Conservation (phyloP, 2,888 invertebrate genomes). For the Hymenopus coronatus region DNA sequence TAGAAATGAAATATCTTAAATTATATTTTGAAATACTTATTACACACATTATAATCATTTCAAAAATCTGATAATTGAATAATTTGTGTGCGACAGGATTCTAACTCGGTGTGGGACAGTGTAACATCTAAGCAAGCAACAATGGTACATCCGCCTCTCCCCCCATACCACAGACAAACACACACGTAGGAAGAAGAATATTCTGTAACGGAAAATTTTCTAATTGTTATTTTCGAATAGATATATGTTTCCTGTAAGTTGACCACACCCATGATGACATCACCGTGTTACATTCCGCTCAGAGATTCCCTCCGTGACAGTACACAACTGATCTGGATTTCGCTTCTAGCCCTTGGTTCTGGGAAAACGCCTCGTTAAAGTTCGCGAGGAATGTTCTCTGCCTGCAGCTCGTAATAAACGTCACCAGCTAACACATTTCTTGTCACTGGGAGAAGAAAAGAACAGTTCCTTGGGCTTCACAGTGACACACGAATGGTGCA, state of each 20-base stretch:
- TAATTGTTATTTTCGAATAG: background rate
- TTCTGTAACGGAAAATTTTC: background rate
- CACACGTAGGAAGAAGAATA: background rate
- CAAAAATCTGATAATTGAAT: no score
- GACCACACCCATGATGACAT: background rate
- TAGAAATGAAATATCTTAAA: no score
- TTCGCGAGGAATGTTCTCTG: background rate
- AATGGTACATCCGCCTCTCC: background rate
- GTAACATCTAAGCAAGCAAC: background rate
- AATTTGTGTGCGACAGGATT: no score
- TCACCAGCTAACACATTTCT: background rate
- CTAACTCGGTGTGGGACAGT: background rate
- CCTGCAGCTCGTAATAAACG: background rate
- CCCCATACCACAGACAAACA: background rate
- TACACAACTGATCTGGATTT: background rate
- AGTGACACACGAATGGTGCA: background rate
- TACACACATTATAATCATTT: no score
- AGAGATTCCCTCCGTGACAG: background rate
- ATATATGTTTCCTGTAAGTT: background rate
- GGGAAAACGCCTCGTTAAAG: background rate
- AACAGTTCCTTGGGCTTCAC: background rate
- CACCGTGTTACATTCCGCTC: background rate
- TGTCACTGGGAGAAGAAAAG: background rate
- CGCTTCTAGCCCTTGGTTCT: background rate
- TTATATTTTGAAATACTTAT: no score